These are phyloP conservation scores for Marmota monax DNA, from an alignment of 2,113 vertebrate species.

Conservation along the genomic window DNA sequence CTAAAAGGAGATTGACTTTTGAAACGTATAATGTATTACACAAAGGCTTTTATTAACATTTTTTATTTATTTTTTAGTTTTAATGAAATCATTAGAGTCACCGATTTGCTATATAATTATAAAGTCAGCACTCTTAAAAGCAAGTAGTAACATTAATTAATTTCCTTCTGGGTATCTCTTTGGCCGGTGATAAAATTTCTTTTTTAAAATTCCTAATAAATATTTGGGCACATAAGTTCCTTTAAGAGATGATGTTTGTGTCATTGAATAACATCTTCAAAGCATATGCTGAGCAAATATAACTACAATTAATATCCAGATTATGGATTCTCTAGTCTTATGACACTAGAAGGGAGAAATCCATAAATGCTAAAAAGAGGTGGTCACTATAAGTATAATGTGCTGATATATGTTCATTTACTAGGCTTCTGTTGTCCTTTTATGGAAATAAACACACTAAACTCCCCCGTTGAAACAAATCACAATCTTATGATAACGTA, in stretches of 20 bases:
- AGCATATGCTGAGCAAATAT: background rate
- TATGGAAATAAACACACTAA: background rate
- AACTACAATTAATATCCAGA: conserved; percentile 36
- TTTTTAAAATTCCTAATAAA: conserved; percentile 51
- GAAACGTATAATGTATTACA: background rate
- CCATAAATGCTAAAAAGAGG: background rate
- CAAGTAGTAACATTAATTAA: conserved; percentile 26
- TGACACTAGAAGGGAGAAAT: background rate
- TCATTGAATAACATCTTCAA: background rate
- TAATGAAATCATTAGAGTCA: conserved; percentile 54
- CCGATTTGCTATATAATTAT: background rate
- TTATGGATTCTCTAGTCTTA: background rate
- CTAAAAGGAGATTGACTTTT: conserved; percentile 38
- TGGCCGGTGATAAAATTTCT: conserved; percentile 52
- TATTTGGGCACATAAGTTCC: background rate
- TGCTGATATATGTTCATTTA: background rate
- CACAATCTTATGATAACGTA: background rate
- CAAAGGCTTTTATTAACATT: conserved; percentile 17
- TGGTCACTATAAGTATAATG: background rate
- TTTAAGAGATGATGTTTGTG: background rate
- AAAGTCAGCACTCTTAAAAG: conserved; percentile 58
- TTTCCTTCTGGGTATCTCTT: conserved; percentile 47
- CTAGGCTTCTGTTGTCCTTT: background rate
- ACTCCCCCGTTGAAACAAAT: background rate
- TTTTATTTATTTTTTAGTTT: conserved; percentile 41